Evolutionary conservation across 2,797 vertebrate genomes (phyloP), one percentile per base, ranked within the genome.

Genomic region (Rhinella marina): DNA sequence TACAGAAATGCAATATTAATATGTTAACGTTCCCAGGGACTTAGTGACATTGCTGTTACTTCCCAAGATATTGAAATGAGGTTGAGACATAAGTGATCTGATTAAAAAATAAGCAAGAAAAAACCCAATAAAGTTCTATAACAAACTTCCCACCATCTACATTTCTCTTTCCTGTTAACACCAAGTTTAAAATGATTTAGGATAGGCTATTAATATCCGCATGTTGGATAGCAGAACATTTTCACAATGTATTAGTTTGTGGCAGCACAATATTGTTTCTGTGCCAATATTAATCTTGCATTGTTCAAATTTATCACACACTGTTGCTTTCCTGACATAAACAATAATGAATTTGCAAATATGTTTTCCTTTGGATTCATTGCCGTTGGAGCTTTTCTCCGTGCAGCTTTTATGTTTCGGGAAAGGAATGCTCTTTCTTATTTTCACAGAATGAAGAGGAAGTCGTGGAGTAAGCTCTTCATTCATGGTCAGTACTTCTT

Each of bases 341-440:
- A 89, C 88, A 89, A 89, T 89, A 89, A 89, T 89, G 88, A 89
- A 89, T 89, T 89, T 89, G 88, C 88, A 89, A 89, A 89, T 89
- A 86, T 83, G 88, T 86, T 89, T 89, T 89, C 62, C 61, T 89
- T 86, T 82, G 84, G 79, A 89, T 84, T 89, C 88, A 89, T 89
- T 83, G 80, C 88, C 41, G 21, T 61, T 83, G 84, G 80, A 86
- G 80, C 76, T 83, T 89, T 86, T 61, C 79, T 59, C 80, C 16
- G 72, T 41, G 61, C 32, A 29, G 66, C 73, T 89, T 89, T 84
- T 82, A 68, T 85, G 84, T 78, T 86, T 80, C 78, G n/a, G 59
- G 61, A 86, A 89, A 82, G 70, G 32, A 77, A 82, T 62, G 79
- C 41, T 25, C 80, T 85, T 77, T 72, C 23, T 23, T 79, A 81